phyloP scores from a whole-genome alignment of 30 jellyfish, hydroid and myxozoan genomes.

The Aurelia aurita region DNA sequence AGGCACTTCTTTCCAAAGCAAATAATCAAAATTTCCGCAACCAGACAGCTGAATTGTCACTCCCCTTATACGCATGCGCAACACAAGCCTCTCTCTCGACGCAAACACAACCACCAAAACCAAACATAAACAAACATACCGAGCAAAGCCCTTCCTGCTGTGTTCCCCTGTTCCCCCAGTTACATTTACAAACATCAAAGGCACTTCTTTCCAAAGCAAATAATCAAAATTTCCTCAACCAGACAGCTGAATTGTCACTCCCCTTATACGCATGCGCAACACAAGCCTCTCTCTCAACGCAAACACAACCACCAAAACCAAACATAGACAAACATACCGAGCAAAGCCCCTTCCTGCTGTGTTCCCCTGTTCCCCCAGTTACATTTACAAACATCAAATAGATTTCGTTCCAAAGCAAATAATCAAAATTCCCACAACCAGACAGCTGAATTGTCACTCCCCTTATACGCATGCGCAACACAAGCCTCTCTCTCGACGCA shows the following conservation, averaged over 20 bases:
- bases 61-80: slow-evolving; percentile 52
- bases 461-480: slow-evolving; percentile 41
- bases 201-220: slow-evolving; percentile 16
- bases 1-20: slow-evolving; percentile 10
- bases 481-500: too few relatives aligned
- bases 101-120: too few relatives aligned
- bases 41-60: slow-evolving; percentile 65
- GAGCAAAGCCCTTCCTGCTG: background rate
- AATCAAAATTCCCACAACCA: slow-evolving; percentile 34
- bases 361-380: background rate
- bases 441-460: slow-evolving; percentile 67
- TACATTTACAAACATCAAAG: background rate
- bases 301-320: too few relatives aligned
- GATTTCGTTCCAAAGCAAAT: slow-evolving; percentile 18
- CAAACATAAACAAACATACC: background rate
- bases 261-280: slow-evolving; percentile 46
- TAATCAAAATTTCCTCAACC: slow-evolving; percentile 33
- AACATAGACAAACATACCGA: background rate
- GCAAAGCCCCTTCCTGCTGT: background rate
- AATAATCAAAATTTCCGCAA: slow-evolving; percentile 32
- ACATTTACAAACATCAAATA: background rate
- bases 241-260: slow-evolving; percentile 66
- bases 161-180: background rate
- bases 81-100: slow-evolving; percentile 8
- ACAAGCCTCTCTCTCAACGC: slow-evolving; percentile 17